Evolutionary conservation across 2,888 invertebrate genomes (phyloP), one percentile per base, ranked within the genome.

Genomic region (Macrosiphum euphorbiae): DNA sequence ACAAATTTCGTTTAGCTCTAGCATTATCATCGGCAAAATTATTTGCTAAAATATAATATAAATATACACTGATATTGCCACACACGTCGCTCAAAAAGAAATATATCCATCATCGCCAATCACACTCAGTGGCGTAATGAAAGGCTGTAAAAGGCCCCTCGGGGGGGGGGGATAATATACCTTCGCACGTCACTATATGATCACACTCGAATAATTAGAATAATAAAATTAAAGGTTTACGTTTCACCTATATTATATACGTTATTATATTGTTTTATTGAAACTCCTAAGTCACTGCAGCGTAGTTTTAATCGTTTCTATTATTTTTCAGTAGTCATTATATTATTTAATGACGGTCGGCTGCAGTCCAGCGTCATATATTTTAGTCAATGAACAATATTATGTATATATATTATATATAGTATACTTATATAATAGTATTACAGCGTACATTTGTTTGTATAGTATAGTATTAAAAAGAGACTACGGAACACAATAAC

Each of bases 401-500:
- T 58, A n/a, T 67, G 11, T 58, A 61, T n/a, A 78, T 58, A 67
- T n/a, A n/a, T n/a, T 67, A 35, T 67, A 78, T 20, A 78, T 20
- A 78, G 0, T 2, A 4, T 44, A 78, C 35, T 78, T 50, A 44
- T 41, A 41, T 44, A 47, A 90, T 28, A 90, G 28, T 41, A 16
- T 20, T 78, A 78, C 28, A 67, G 26, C 24, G 47, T 67, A 67
- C 44, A 47, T 67, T 90, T 67, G 50, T 90, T 78, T 84, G 26
- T 90, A 85, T 88, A 78, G 90, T 26, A 52, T 26, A 52, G 50
- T 90, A 90, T 90, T 52, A 90, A 50, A 47, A 78, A 78, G 52
- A 78, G 26, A 78, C 78, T 78, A 13, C 26, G 41, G 24, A 90
- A 90, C 90, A 90, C 26, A 90, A 90, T 52, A 90, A 90, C 78